A percentile compares a stretch with the other conserved stretches of the same genome.
phyloP scores from a whole-genome alignment of 2,888 invertebrate species.

The Megamerina dolium region DNA sequence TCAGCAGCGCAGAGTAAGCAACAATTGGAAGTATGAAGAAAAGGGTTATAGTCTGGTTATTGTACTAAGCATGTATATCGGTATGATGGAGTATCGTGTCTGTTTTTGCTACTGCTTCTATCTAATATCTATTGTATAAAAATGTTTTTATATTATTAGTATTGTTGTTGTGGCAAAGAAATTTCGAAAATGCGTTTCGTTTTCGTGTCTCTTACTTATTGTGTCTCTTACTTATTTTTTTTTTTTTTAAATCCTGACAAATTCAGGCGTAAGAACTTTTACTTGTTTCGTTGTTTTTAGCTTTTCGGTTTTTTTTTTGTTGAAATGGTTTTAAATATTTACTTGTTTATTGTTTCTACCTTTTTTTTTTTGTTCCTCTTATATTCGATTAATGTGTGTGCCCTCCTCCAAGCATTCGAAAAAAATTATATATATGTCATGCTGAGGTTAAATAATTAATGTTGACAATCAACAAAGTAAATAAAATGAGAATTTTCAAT shows the following conservation, averaged over 20 bases:
- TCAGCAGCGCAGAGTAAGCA: conserved; percentile 1
- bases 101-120: too few relatives aligned
- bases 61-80: too few relatives aligned
- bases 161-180: neutral
- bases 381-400: neutral
- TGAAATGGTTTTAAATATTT: too few relatives aligned
- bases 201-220: neutral
- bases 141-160: neutral
- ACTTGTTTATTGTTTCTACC: neutral
- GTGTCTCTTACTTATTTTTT: conserved; percentile 4
- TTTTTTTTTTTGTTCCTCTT: neutral
- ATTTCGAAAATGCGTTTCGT: neutral
- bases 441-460: conserved; percentile 38
- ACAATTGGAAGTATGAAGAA: neutral
- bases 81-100: too few relatives aligned
- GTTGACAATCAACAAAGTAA: conserved; percentile 39
- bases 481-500: conserved; percentile 12
- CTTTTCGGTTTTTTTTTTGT: conserved; percentile 6
- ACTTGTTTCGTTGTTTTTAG: conserved; percentile 20
- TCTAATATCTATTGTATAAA: too few relatives aligned
- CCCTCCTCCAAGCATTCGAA: conserved; percentile 7
- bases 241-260: conserved; percentile 45
- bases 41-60: neutral
- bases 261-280: conserved; percentile 43
- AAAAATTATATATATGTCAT: conserved; percentile 27